A percentile compares a stretch with the other conserved stretches of the same genome.
These are phyloP conservation scores for Cheilosia grossa DNA, from an alignment of 2,888 invertebrate genomes.

Conservation along the genomic window DNA sequence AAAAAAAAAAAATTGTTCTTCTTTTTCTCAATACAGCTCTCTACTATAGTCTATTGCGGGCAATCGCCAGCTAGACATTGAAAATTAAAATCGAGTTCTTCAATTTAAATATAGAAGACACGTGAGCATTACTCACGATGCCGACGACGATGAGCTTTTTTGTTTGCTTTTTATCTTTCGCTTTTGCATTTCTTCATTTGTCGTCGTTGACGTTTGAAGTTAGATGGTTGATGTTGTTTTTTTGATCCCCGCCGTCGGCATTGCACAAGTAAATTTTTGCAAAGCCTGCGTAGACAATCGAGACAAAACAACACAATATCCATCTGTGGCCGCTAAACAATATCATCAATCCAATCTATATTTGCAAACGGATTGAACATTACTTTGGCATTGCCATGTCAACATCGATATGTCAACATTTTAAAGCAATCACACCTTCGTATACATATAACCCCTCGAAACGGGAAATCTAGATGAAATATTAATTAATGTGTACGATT, in stretches of 20 bases:
- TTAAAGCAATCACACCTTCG: conserved; percentile 36
- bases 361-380: not conserved
- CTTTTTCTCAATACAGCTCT: conserved; percentile 22
- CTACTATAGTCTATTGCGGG: conserved; percentile 40
- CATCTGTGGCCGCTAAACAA: not conserved
- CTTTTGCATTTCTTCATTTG: conserved; percentile 25
- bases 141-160: conserved; percentile 32
- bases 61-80: conserved; percentile 69
- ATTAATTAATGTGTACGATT: conserved; percentile 37
- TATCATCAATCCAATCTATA: not conserved
- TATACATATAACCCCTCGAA: conserved; percentile 3
- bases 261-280: no score
- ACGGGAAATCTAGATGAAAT: conserved; percentile 37
- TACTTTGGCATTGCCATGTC: conserved; percentile 19
- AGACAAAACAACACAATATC: not conserved
- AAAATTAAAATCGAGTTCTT: conserved; percentile 57
- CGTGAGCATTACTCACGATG: conserved; percentile 80
- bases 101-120: conserved; percentile 79
- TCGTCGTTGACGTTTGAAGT: conserved; percentile 37
- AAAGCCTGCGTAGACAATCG: not conserved
- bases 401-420: conserved; percentile 30
- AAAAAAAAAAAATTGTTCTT: conserved; percentile 10
- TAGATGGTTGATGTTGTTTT: not conserved
- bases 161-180: conserved; percentile 24
- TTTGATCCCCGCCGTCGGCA: no score